A percentile compares a stretch with the other conserved stretches of the same genome.
Conservation (phyloP, 2,888 invertebrate genomes). For the Scaptomyza polygonia region DNA sequence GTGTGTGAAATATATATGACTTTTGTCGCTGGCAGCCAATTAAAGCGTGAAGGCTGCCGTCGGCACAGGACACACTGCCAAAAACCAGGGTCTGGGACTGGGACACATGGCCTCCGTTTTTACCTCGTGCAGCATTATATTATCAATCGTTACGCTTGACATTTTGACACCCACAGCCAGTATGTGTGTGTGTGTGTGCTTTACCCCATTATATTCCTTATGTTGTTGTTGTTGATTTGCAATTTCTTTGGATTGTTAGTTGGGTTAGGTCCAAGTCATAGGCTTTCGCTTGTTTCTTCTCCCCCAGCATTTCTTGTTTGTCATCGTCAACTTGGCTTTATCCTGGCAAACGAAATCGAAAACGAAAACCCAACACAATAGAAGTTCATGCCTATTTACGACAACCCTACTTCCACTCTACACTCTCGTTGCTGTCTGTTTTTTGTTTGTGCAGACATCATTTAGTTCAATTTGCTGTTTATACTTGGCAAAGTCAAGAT, state of each 20-base stretch:
- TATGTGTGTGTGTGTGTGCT: slow-evolving; percentile 40
- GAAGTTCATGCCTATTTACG: slow-evolving; percentile 63
- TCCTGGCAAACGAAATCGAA: slow-evolving; percentile 35
- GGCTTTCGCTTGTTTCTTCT: slow-evolving; percentile 34
- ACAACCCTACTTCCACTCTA: slow-evolving; percentile 26
- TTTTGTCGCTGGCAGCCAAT: slow-evolving; percentile 80
- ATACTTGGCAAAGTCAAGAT: slow-evolving; percentile 25
- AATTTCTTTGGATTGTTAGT: slow-evolving; percentile 55
- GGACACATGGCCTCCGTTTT: slow-evolving; percentile 55
- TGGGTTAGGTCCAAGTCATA: slow-evolving; percentile 60
- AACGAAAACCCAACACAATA: slow-evolving; percentile 50
- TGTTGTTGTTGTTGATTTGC: slow-evolving; percentile 36
- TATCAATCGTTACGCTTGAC: slow-evolving; percentile 77
- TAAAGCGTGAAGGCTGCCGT: slow-evolving; percentile 84
- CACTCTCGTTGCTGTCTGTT: not conserved
- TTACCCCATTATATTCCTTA: slow-evolving; percentile 53
- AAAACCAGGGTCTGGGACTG: slow-evolving; percentile 20
- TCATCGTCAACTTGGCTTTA: slow-evolving; percentile 65
- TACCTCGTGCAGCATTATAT: slow-evolving; percentile 64
- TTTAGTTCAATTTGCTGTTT: slow-evolving; percentile 39
- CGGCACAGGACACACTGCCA: slow-evolving; percentile 25
- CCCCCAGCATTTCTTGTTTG: slow-evolving; percentile 61
- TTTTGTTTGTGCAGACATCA: slow-evolving; percentile 45
- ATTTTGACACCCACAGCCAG: slow-evolving; percentile 71
- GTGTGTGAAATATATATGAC: slow-evolving; percentile 70